These are phyloP conservation scores for Notospermus geniculatus DNA, from an alignment of 1,140 invertebrate genomes.

Conservation along the genomic window DNA sequence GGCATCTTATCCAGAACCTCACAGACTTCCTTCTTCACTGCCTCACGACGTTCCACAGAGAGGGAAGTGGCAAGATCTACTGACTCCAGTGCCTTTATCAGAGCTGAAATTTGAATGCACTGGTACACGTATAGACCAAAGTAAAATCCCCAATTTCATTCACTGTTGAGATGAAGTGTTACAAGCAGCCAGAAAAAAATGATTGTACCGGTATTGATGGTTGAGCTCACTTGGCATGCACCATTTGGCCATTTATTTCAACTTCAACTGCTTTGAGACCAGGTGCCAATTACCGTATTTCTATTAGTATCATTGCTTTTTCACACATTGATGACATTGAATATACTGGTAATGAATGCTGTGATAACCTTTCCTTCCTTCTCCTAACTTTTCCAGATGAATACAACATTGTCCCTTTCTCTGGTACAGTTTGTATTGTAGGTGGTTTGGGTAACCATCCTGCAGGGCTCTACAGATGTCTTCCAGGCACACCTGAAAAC, in stretches of 20 bases:
- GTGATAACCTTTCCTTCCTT: conserved; percentile 60
- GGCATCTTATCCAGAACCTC: background rate
- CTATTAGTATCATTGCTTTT: background rate
- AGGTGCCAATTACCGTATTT: background rate
- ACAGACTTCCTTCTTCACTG: background rate
- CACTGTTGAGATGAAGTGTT: too few species aligned
- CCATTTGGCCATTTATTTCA: background rate
- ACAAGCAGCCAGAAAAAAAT: too few species aligned
- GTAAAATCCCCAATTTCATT: too few species aligned
- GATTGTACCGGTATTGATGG: too few species aligned
- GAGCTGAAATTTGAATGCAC: background rate
- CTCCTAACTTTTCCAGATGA: conserved; percentile 66
- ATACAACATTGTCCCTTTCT: conserved; percentile 72
- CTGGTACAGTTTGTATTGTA: conserved; percentile 69
- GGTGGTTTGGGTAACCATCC: conserved; percentile 67
- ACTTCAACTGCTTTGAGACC: background rate
- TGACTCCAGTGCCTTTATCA: background rate
- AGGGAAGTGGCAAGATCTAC: background rate
- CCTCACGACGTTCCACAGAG: background rate
- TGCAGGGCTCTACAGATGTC: conserved; percentile 69
- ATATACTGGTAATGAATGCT: conserved; percentile 7
- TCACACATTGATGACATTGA: background rate
- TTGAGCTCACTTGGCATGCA: background rate
- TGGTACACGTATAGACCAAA: too few species aligned
- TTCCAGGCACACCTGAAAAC: conserved; percentile 36